These are phyloP conservation scores for Thamnophis sirtalis DNA, from an alignment of 2,113 vertebrate species.

Conservation along the genomic window DNA sequence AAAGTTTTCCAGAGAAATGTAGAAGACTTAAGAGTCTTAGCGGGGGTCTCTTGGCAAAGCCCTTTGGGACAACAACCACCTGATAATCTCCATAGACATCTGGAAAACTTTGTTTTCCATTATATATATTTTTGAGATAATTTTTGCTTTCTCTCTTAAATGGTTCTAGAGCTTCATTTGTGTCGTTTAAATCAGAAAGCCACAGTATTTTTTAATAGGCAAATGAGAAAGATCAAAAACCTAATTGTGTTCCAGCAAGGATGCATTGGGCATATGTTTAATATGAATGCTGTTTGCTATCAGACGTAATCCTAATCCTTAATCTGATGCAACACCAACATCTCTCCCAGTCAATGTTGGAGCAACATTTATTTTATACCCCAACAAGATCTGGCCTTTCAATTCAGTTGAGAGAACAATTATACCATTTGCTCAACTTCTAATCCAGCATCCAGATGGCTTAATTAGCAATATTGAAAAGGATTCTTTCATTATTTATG, in stretches of 20 bases:
- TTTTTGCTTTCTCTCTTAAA: not conserved
- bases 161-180: not conserved
- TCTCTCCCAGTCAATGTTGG: slow-evolving; percentile 12
- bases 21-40: too few species aligned
- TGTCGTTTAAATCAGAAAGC: not conserved
- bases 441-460: slow-evolving; percentile 67
- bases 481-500: slow-evolving; percentile 74
- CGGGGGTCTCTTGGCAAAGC: too few species aligned
- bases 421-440: slow-evolving; percentile 52
- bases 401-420: slow-evolving; percentile 36
- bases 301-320: not conserved
- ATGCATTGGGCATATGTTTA: not conserved
- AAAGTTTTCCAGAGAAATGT: too few species aligned
- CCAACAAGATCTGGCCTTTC: slow-evolving; percentile 31
- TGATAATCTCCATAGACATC: not conserved
- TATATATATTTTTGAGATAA: not conserved
- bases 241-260: not conserved
- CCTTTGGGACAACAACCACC: too few species aligned
- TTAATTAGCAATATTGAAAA: slow-evolving; percentile 63
- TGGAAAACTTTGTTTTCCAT: not conserved
- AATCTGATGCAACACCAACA: not conserved
- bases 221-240: not conserved
- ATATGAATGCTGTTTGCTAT: slow-evolving; percentile 1
- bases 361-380: rapidly evolving
- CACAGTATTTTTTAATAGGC: not conserved